Conservation (phyloP, 2,113 vertebrate genomes). For the Phrynosoma blainvillii region DNA sequence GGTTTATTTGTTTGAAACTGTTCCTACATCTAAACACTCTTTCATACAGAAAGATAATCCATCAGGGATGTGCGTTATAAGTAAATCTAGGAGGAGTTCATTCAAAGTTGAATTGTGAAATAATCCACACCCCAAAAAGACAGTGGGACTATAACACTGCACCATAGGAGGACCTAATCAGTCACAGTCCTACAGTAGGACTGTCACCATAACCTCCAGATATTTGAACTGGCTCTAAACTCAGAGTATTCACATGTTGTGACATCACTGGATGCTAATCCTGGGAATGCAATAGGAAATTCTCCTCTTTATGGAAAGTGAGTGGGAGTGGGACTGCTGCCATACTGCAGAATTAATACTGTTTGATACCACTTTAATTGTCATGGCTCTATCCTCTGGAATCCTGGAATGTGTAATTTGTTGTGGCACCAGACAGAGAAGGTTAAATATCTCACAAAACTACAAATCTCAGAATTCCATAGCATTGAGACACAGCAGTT, state of each 20-base stretch:
- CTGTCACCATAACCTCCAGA: background rate
- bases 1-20: no score
- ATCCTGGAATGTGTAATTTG: no score
- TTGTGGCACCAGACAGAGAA: no score
- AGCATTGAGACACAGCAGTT: no score
- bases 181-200: background rate
- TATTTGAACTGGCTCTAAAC: background rate
- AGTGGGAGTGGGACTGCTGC: background rate
- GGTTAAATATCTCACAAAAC: no score
- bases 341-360: no score
- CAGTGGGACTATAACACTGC: background rate
- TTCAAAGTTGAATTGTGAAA: background rate
- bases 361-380: no score
- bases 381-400: no score
- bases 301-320: background rate
- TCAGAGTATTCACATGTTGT: conserved; percentile 7
- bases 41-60: background rate
- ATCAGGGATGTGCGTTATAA: background rate
- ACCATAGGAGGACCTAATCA: background rate
- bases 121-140: background rate
- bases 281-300: conserved; percentile 7
- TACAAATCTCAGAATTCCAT: no score
- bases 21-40: background rate
- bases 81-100: background rate
- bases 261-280: fast-evolving